These are phyloP conservation scores for Bombus fervidus DNA, from an alignment of 1,140 invertebrate genomes.

Conservation along the genomic window DNA sequence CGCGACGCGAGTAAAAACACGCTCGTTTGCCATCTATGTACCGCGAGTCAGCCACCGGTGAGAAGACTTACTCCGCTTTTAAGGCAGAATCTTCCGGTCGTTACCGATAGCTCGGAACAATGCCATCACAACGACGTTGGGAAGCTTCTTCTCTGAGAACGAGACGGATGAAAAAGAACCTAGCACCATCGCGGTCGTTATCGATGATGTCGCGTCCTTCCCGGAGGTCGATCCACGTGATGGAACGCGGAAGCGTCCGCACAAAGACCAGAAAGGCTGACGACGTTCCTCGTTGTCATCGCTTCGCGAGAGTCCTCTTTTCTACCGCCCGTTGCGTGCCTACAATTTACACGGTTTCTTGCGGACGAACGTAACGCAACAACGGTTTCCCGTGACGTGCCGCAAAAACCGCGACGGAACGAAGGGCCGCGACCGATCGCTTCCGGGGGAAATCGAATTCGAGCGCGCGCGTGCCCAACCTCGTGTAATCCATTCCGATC, in stretches of 20 bases:
- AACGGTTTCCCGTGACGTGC: not conserved
- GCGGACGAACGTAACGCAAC: not conserved
- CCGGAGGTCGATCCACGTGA: slow-evolving; percentile 68
- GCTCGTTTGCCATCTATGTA: slow-evolving; percentile 31
- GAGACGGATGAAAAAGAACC: slow-evolving; percentile 38
- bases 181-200: slow-evolving; percentile 48
- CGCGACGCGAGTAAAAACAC: not conserved
- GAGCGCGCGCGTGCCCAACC: not conserved
- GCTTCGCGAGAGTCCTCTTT: not conserved
- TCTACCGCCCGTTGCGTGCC: slow-evolving; percentile 16
- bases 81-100: slow-evolving; percentile 21
- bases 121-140: slow-evolving; percentile 25
- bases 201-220: slow-evolving; percentile 60
- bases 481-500: slow-evolving; percentile 20
- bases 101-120: slow-evolving; percentile 54
- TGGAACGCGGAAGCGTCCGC: slow-evolving; percentile 73
- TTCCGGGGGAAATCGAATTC: slow-evolving; percentile 30
- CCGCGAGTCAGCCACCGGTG: not conserved
- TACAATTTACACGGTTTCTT: slow-evolving; percentile 34
- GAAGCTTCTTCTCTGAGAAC: slow-evolving; percentile 11
- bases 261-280: slow-evolving; percentile 8
- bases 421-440: not conserved
- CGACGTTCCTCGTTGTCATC: slow-evolving; percentile 41
- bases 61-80: not conserved
- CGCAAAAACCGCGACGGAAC: not conserved